These are phyloP conservation scores for Rhinichthys klamathensis DNA, from an alignment of 2,113 vertebrate genomes.

Conservation along the genomic window DNA sequence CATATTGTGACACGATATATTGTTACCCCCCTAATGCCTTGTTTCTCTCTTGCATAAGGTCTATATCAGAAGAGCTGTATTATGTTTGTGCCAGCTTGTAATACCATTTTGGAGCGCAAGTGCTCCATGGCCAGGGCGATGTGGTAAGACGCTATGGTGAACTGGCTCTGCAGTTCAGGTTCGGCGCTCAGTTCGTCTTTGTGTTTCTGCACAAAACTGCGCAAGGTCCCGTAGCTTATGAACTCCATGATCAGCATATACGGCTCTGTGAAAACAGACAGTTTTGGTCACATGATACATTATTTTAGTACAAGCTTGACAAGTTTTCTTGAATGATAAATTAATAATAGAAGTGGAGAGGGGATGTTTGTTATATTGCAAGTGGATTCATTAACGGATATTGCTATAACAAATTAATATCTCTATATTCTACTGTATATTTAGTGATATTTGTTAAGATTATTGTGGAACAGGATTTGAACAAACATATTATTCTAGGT, in stretches of 20 bases:
- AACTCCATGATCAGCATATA: slow-evolving; percentile 77
- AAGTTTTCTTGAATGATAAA: neutral
- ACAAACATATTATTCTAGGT: too few relatives aligned
- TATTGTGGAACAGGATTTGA: too few relatives aligned
- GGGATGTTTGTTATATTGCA: too few relatives aligned
- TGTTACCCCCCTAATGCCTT: too few relatives aligned
- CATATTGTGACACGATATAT: too few relatives aligned
- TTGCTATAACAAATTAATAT: too few relatives aligned
- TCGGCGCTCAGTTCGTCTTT: slow-evolving; percentile 60
- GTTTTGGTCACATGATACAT: neutral
- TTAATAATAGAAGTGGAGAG: too few relatives aligned
- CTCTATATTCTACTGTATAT: too few relatives aligned
- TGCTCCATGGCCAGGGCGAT: slow-evolving; percentile 78
- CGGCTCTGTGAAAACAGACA: slow-evolving; percentile 67
- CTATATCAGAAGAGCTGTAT: neutral
- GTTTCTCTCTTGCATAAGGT: too few relatives aligned
- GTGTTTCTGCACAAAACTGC: slow-evolving; percentile 74
- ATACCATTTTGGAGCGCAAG: slow-evolving; percentile 75
- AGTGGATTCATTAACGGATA: too few relatives aligned
- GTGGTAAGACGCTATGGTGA: slow-evolving; percentile 75
- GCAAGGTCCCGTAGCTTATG: slow-evolving; percentile 73
- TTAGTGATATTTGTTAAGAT: neutral
- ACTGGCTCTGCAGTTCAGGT: slow-evolving; percentile 70
- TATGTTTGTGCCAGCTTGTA: neutral
- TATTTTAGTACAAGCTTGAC: neutral